A percentile compares a stretch with the other conserved stretches of the same genome.
phyloP scores from a whole-genome alignment of 1,140 invertebrate species.

The Macrosteles quadrilineatus region DNA sequence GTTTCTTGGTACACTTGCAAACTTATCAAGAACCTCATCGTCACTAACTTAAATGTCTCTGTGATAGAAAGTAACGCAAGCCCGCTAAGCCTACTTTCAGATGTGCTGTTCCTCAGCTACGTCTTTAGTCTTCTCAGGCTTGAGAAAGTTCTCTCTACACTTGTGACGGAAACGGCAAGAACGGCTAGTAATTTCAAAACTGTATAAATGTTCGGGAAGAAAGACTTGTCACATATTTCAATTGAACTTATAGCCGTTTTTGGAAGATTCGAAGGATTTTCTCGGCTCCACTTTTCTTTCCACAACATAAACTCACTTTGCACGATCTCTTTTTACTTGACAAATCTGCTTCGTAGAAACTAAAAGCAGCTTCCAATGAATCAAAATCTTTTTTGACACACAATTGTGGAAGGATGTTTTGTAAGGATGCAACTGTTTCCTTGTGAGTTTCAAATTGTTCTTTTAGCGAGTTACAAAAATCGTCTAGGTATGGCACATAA shows the following conservation, averaged over 20 bases:
- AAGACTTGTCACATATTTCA: no score
- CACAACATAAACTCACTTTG: background rate
- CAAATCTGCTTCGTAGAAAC: background rate
- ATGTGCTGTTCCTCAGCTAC: background rate
- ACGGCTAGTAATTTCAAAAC: no score
- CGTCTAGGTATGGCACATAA: background rate
- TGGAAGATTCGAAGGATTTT: no score
- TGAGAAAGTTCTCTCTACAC: no score
- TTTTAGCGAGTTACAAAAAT: slow-evolving; percentile 3
- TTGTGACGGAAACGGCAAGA: no score
- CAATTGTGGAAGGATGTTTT: background rate
- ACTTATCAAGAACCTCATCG: background rate
- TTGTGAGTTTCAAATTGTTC: no score
- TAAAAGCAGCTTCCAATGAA: background rate
- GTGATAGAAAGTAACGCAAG: background rate
- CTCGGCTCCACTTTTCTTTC: no score
- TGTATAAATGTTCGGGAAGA: background rate
- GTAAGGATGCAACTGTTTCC: no score
- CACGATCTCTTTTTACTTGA: background rate
- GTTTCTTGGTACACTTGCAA: no score
- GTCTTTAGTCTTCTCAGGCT: background rate
- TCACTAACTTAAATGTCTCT: background rate
- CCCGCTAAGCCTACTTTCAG: background rate
- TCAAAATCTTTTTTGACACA: background rate
- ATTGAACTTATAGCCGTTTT: background rate